Base-by-base conservation (phyloP, 1,140 invertebrate genomes). In the Drosophila miranda region DNA sequence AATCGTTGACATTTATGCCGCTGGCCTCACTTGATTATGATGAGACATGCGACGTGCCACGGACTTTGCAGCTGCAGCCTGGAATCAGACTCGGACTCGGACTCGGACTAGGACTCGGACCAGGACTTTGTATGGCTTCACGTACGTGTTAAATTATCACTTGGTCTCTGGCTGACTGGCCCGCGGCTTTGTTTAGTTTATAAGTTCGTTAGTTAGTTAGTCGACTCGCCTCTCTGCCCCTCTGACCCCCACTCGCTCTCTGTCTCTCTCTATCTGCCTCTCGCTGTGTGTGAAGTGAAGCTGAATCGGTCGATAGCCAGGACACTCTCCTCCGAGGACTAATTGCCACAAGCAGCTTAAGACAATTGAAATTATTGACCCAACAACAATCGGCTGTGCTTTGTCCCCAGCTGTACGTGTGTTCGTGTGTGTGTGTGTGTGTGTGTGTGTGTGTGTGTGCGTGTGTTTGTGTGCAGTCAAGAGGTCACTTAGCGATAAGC, bases 1-100 rank as follows among this genome's bases (percentile, higher is more conserved):
- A 86, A 86, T 87, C 83, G 82, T 88, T 86, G 82, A 87, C 82
- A 87, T 88, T 86, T 86, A 82, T 87, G 81, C 81, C 81, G 66
- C 55, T 70, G 81, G 81, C 82, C 59, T 83, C 57, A 83, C 80
- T 84, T 83, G 79, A 83, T 83, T 83, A 86, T 77, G 74, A 81
- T 77, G 77, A 75, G 75, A 77, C 77, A 81, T 50, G 74, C 73
- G 78, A 78, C 52, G 45, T 73, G 50, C 43, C 42, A 38, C 34
- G 11, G 34, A 13, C 34, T 38, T 16, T 19, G 28, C 8, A 30
- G n/a, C 13, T 21, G 26, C 21, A 26, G 34, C 34, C 34, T 38
- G 34, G 34, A 38, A 38, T 42, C 49, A 26, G 64, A 67, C 64
- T 55, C n/a, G 6, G 30, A 19, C 26, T 41, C 28, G 16, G 42